Evolutionary conservation across 2,888 invertebrate species (phyloP).

Genomic region (Noctua comes): DNA sequence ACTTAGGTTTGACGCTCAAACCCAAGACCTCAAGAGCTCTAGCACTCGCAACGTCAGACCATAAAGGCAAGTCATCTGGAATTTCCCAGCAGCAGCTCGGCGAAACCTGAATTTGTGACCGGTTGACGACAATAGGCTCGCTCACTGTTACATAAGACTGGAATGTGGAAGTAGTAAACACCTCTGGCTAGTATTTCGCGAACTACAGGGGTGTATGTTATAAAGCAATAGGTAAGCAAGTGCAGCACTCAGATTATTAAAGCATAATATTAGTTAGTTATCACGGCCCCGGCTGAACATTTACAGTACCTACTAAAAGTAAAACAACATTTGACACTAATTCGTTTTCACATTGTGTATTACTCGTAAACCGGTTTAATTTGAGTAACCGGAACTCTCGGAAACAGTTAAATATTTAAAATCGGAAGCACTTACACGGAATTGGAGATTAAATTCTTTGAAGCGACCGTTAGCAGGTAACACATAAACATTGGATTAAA

Average conservation of each 20-base stretch:
- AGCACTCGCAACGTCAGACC: background rate
- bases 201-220: background rate
- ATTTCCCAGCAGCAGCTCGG: background rate
- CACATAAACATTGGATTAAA: slow-evolving; percentile 36
- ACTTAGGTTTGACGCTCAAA: too few relatives aligned
- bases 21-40: background rate
- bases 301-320: background rate
- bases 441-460: slow-evolving; percentile 38
- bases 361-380: slow-evolving; percentile 17
- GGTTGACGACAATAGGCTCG: too few relatives aligned
- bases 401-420: slow-evolving; percentile 42
- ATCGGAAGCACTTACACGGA: slow-evolving; percentile 39
- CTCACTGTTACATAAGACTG: too few relatives aligned
- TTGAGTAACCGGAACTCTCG: slow-evolving; percentile 1
- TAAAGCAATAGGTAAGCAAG: background rate
- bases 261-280: background rate
- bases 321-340: slow-evolving; percentile 14
- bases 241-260: background rate
- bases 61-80: too few relatives aligned
- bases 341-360: slow-evolving; percentile 16
- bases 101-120: background rate
- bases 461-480: slow-evolving; percentile 15
- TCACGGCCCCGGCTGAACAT: background rate
- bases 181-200: background rate
- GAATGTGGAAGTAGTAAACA: background rate